Base-by-base conservation (phyloP, 2,797 vertebrate species). In the Macropodus opercularis region DNA sequence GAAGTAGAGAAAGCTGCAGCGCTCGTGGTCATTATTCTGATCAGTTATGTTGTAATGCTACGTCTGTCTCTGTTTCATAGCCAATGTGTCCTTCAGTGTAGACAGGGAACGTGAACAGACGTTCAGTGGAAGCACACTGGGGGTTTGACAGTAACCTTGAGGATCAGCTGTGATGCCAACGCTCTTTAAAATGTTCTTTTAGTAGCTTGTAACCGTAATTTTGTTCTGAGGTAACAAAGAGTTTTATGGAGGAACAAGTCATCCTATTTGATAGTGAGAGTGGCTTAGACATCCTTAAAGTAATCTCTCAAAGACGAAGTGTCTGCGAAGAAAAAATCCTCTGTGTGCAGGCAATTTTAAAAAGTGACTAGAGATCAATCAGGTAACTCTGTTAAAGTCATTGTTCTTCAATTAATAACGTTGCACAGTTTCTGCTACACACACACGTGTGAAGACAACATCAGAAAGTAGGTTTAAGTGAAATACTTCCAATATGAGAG, bases 21-120 rank as follows among this genome's bases (percentile, higher is more conserved):
- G 49, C 61, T 76, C 59, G 4, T 3, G 42, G 62, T 34, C 39
- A 69, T 73, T 66, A 21, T 61, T 40, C 50, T 12, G 31, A 39
- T 44, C 15, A 1, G 39, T 22, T 63, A 29, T 61, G 60, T 58
- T 59, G 55, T 48, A 17, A 65, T 62, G 58, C 62, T 34, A 50
- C 50, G 43, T 60, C 54, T 46, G 52, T 78, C 72, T 54, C 62
- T 6, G 14, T 48, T 68, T 84, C 82, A 83, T 56, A 4, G 71
- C 59, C 61, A 21, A 24, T 27, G 12, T 5, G 82, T 79, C 82
- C 87, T 85, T 83, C 71, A 74, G 58, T 69, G 23, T 17, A 4
- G 18, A 24, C 49, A 6, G 34, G 42, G 44, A 58, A 53, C 48
- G 2, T 0, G 17, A 56, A 51, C 41, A 5, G 69, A 72, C 55